Percentiles rank a stretch among this genome's conserved stretches.
phyloP scores from a whole-genome alignment of 2,888 invertebrate genomes.

The Hirtodrosophila confusa region DNA sequence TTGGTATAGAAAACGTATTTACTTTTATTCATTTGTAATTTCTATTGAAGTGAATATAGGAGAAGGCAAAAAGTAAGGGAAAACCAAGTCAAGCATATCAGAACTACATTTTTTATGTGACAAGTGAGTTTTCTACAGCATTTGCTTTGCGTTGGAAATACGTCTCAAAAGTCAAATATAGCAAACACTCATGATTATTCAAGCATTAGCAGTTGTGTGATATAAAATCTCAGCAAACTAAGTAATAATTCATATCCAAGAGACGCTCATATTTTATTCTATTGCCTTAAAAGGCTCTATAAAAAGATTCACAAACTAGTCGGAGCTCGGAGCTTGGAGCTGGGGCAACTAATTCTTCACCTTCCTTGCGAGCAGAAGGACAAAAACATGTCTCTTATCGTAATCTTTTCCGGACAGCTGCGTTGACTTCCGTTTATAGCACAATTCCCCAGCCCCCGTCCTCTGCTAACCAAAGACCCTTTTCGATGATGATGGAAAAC shows the following conservation, averaged over 20 bases:
- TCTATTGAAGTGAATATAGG: no score
- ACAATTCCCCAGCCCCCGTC: slow-evolving; percentile 27
- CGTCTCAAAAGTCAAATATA: no score
- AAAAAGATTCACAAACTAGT: slow-evolving; percentile 34
- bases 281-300: slow-evolving; percentile 5
- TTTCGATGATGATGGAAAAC: slow-evolving; percentile 64
- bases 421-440: slow-evolving; percentile 69
- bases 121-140: no score
- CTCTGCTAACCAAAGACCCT: slow-evolving; percentile 43
- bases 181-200: no score
- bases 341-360: slow-evolving; percentile 23
- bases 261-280: slow-evolving; percentile 41
- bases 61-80: no score
- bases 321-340: background rate
- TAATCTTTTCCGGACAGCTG: slow-evolving; percentile 79
- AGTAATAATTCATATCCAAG: slow-evolving; percentile 16
- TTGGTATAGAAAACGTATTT: no score
- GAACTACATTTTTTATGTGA: no score
- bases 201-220: no score
- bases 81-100: no score
- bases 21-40: no score
- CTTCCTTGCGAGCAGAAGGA: slow-evolving; percentile 16
- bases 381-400: slow-evolving; percentile 66
- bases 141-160: no score
- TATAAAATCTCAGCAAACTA: background rate